Conservation (phyloP, 2,113 vertebrate genomes). For the Psettodes erumei region DNA sequence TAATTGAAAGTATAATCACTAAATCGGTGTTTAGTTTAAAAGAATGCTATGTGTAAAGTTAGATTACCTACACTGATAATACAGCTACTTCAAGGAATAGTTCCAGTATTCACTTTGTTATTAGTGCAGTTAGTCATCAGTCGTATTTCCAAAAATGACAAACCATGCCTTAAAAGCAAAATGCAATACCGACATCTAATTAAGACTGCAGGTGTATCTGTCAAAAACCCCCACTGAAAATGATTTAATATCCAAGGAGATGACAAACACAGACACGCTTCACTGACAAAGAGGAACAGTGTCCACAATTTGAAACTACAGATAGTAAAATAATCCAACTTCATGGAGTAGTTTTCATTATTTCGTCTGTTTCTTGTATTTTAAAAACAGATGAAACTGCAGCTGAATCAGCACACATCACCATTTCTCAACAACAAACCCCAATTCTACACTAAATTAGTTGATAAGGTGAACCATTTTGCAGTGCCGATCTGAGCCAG, state of each 20-base stretch:
- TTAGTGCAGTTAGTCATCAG: background rate
- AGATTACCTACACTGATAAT: background rate
- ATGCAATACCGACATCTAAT: too few species aligned
- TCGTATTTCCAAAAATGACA: background rate
- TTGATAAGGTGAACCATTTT: background rate
- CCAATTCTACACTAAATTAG: background rate
- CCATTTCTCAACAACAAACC: background rate
- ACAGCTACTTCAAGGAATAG: background rate
- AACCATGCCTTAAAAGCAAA: background rate
- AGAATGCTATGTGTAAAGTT: background rate
- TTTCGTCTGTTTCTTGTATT: background rate
- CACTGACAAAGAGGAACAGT: background rate
- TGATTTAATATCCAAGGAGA: background rate
- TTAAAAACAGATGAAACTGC: background rate
- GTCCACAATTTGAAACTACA: background rate
- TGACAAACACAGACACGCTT: background rate
- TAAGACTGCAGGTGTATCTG: background rate
- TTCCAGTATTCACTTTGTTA: background rate
- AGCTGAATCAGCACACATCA: background rate
- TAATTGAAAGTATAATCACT: slow-evolving; percentile 16
- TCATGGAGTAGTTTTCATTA: background rate
- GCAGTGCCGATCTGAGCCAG: background rate
- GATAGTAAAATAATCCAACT: background rate
- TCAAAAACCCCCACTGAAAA: background rate
- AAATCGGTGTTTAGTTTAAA: background rate